Base-by-base conservation (phyloP, 1,140 invertebrate species). In the Leptinotarsa undecemlineata region DNA sequence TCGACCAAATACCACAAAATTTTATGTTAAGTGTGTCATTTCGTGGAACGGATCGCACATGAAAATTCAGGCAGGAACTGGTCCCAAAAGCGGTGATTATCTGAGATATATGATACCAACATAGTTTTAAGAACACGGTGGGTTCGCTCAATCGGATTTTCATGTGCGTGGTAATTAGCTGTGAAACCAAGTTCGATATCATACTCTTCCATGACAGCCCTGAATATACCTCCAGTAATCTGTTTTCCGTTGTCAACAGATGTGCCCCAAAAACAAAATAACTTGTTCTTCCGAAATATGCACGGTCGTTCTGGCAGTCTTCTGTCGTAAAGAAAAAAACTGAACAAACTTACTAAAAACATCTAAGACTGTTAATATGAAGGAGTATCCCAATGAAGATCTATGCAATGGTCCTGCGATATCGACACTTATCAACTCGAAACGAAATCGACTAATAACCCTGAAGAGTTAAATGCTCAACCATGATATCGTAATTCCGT, bases 51-150 rank as follows among this genome's bases (percentile, higher is more conserved):
- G 5, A 83, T 74, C 3, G 4, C 48, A 51, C 48, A 77, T 0
- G 69, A 74, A 23, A 81, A 68, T 17, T 79, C 73, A 3, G 69
- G 63, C 3, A 85, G 62, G 73, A 79, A 64, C 17, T 70, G 69
- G 70, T 82, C 82, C 82, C 83, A 84, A 33, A 57, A 66, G 6
- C 63, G 71, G 62, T 85, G 84, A 62, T 84, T 81, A 5, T 82
- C 76, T 15, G 76, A n/a, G 13, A 82, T 72, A 74, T 81, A 85
- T 4, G 75, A 48, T 8, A 76, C 21, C 6, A 85, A 68, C 73
- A 82, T 80, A n/a, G 77, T 80, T 33, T 81, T 81, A 17, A 85
- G 19, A 13, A 64, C 26, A 8, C 60, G 23, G 13, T 48, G 23
- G 15, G 64, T 61, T 48, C 68, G n/a, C 23, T 74, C 68, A 5